phyloP scores from a whole-genome alignment of 2,113 vertebrate genomes.

The Calyptommatus sinebrachiatus region DNA sequence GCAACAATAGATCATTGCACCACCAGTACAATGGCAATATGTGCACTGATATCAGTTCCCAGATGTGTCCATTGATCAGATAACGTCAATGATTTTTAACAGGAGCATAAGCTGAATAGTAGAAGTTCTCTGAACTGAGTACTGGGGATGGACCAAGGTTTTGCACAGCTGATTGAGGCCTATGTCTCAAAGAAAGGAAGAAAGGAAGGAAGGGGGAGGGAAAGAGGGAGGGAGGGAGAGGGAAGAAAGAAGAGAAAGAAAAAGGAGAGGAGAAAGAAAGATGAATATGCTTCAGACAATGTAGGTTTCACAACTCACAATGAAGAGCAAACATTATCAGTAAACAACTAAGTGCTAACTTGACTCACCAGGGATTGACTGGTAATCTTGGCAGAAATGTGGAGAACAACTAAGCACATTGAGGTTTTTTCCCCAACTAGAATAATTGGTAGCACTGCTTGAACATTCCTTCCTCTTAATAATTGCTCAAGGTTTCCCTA shows the following conservation, averaged over 20 bases:
- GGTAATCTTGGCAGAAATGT: neutral
- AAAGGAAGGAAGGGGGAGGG: too few relatives aligned
- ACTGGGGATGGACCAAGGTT: neutral
- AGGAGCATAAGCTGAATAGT: too few relatives aligned
- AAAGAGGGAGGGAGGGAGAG: too few relatives aligned
- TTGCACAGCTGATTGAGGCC: neutral
- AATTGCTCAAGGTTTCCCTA: neutral
- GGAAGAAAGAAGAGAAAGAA: too few relatives aligned
- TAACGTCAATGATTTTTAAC: neutral
- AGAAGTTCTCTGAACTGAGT: neutral
- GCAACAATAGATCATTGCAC: neutral
- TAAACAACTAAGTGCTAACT: rapidly evolving
- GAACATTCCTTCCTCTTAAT: neutral
- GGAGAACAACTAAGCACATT: constrained; percentile 2
- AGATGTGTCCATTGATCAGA: neutral
- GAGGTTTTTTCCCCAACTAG: neutral
- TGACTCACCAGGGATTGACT: rapidly evolving
- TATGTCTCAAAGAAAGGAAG: neutral
- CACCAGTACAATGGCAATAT: neutral
- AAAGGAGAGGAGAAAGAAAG: too few relatives aligned
- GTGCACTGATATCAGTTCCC: neutral
- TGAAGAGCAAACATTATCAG: neutral
- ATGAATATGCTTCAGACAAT: neutral
- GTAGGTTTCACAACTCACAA: neutral
- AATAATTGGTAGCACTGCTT: neutral